Base-by-base conservation (phyloP, 2,113 vertebrate genomes). In the Podarcis muralis region DNA sequence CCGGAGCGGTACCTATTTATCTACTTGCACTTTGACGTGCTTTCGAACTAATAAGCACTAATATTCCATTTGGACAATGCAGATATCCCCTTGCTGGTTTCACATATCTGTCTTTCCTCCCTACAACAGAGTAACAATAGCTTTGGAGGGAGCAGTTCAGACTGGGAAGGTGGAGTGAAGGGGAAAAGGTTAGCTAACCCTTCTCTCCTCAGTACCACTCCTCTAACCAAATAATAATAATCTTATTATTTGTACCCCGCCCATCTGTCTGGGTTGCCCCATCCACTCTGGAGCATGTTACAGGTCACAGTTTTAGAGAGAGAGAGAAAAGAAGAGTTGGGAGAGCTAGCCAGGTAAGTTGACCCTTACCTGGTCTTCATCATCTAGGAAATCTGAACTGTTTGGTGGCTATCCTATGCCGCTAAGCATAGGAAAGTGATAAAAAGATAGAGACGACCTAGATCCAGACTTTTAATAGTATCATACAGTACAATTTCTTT, bases 401-500 rank as follows among this genome's bases (percentile, higher is more conserved):
- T 22, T 32, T 53, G 75, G 20, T 78, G 30, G 62, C 65, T 79
- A 59, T 25, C 20, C 25, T 72, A 25, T 7, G 32, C 7, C 30
- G 22, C 23, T 16, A 71, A 87, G 23, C 22, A 6, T 48, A 80
- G 25, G 22, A n/a, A 87, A 72, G 66, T 62, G 53, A 72, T 72
- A 59, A 72, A 71, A 87, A 81, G 43, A 72, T 37, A 88, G 25
- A 85, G 12, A 5, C 1, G 16, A 88, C 74, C 32, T 85, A 81
- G n/a, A 25, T 89, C 85, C 71, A 83, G 83, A 88, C 92, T 93
- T 78, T 90, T 86, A 69, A 77, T 43, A 79, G 65, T 75, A 69
- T 57, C 82, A 66, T 12, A 62, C 40, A 83, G 20, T 6, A 6
- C 80, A 53, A 89, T 93, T 95, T 90, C 87, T 93, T 90, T 83